phyloP scores from a whole-genome alignment of 1,140 invertebrate species.

The Bilobella aurantiaca region DNA sequence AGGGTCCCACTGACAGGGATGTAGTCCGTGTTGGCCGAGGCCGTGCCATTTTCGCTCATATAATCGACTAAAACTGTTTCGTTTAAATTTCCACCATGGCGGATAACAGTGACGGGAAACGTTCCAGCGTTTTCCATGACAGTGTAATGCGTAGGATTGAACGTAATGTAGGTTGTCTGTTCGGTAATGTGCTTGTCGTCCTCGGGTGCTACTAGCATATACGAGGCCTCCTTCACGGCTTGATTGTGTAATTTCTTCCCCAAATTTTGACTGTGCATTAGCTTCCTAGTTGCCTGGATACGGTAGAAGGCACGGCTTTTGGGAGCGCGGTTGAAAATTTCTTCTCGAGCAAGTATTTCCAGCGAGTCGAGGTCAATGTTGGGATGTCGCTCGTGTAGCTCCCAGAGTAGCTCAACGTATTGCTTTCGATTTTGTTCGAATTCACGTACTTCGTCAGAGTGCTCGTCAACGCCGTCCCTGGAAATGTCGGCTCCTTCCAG shows the following conservation, averaged over 20 bases:
- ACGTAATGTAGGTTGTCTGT: slow-evolving; percentile 58
- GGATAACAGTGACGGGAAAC: slow-evolving; percentile 48
- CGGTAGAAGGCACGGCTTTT: slow-evolving; percentile 96
- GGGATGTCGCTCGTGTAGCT: slow-evolving; percentile 77
- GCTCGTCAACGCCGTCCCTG: slow-evolving; percentile 44
- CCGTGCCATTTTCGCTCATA: slow-evolving; percentile 92
- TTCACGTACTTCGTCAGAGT: slow-evolving; percentile 61
- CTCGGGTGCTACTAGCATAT: slow-evolving; percentile 36
- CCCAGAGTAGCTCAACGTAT: slow-evolving; percentile 80
- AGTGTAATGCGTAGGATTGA: slow-evolving; percentile 94
- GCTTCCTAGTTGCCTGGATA: slow-evolving; percentile 69
- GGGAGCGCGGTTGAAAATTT: slow-evolving; percentile 72
- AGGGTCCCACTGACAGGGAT: slow-evolving; percentile 74
- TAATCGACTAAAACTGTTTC: slow-evolving; percentile 76
- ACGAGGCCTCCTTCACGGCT: slow-evolving; percentile 54
- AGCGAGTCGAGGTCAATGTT: slow-evolving; percentile 71
- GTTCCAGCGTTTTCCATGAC: slow-evolving; percentile 93
- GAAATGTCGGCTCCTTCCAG: slow-evolving; percentile 46
- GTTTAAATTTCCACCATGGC: slow-evolving; percentile 56
- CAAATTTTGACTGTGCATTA: slow-evolving; percentile 88
- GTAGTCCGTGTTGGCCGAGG: slow-evolving; percentile 89
- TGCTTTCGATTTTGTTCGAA: slow-evolving; percentile 88
- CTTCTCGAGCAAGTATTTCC: slow-evolving; percentile 90
- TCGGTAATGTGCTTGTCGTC: slow-evolving; percentile 49
- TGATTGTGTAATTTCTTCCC: slow-evolving; percentile 76